Evolutionary conservation across 2,797 vertebrate genomes (phyloP).

Genomic region (Pangasius macronema): DNA sequence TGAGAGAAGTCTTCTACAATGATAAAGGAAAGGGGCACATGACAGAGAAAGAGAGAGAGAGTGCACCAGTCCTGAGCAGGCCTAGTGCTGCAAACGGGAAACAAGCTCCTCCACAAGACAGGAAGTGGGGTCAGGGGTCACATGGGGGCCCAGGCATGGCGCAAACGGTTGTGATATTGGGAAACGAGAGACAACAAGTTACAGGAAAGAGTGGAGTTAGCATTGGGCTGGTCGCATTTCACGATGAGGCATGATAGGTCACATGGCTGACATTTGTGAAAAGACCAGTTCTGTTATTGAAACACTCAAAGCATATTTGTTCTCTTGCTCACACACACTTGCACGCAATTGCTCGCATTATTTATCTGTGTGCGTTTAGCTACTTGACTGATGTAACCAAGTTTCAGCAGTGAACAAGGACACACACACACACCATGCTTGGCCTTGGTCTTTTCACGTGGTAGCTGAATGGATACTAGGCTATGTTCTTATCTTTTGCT

Average conservation of each 20-base stretch:
- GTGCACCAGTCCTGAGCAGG: not conserved
- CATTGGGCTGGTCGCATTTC: not conserved
- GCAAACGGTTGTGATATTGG: slow-evolving; percentile 42
- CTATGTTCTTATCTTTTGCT: not conserved
- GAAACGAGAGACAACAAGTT: slow-evolving; percentile 25
- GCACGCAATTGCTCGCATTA: not conserved
- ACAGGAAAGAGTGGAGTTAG: not conserved
- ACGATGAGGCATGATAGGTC: not conserved
- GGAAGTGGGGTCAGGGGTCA: slow-evolving; percentile 64
- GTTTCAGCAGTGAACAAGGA: not conserved
- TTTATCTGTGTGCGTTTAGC: not conserved
- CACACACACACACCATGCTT: not conserved
- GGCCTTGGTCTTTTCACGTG: not conserved
- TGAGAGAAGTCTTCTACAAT: not conserved
- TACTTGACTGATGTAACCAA: not conserved
- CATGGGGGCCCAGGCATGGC: slow-evolving; percentile 32
- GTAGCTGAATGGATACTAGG: not conserved
- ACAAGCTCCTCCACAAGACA: slow-evolving; percentile 54
- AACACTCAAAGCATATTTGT: not conserved
- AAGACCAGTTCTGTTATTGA: not conserved
- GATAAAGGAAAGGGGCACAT: not conserved
- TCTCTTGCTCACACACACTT: not conserved
- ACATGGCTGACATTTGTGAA: not conserved
- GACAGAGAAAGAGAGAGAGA: not conserved
- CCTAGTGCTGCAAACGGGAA: slow-evolving; percentile 66